Base-by-base conservation (phyloP, 2,888 invertebrate species). In the Apotomis betuletana region DNA sequence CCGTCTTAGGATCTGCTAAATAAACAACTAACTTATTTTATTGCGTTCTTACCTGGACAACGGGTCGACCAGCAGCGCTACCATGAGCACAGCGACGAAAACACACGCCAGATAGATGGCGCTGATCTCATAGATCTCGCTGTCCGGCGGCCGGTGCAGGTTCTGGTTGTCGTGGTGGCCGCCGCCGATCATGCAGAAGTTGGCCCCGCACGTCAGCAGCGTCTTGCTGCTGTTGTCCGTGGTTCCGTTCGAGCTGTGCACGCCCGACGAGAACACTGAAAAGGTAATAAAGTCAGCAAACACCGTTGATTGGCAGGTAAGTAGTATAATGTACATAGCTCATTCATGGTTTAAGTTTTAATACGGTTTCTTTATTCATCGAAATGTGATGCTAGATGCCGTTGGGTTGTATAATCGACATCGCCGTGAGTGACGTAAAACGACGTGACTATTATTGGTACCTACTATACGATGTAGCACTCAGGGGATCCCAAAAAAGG, bases 81-180 rank as follows among this genome's bases (percentile, higher is more conserved):
- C 96, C 85, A 99, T 96, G 74, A 97, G 93, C 3, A 98, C 97
- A 3, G 98, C 98, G 9, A 96, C 94, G 62, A 97, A 86, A 44
- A 98, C 97, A 86, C 98, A 98, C 0, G 96, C 95, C 74, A 98
- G 94, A 86, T 98, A 99, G 80, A 98, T 98, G 79, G 96, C 95
- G 67, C 97, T 96, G 84, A 98, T 97, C 87, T 96, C 96, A 87
- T 97, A 97, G 83, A 98, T 97, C 94, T 98, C 97, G 73, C 95
- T 94, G 83, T 97, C 96, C 64, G 96, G 96, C 1, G 98, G 98
- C 77, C 97, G 94, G 79, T 96, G 95, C 75, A 98, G 91, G 84
- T 96, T 97, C 77, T 95, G 95, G 85, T 96, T 96, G 77, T 94
- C 96, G 75, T 95, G 95, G 76, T 94, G 94, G 5, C 90, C 87